A percentile compares a stretch with the other conserved stretches of the same genome.
Evolutionary conservation across 2,888 invertebrate genomes (phyloP).

Genomic region (Campoplex nolae): DNA sequence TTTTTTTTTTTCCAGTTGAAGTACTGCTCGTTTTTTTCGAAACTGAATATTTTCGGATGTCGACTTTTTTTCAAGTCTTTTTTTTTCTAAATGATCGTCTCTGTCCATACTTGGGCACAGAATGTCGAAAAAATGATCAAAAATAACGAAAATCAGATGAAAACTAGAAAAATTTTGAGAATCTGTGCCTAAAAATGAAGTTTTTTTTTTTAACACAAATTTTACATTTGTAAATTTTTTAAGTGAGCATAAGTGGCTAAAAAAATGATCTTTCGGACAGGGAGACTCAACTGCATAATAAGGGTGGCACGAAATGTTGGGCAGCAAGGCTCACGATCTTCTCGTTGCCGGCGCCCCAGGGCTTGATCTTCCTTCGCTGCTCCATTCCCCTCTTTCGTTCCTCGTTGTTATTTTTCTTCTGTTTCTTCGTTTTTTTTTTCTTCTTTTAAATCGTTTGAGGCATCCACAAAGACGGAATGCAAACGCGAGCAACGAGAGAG

Average conservation of each 20-base stretch:
- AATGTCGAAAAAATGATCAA: background rate
- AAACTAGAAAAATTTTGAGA: background rate
- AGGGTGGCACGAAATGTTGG: constrained; percentile 26
- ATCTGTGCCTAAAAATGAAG: background rate
- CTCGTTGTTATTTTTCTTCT: constrained; percentile 11
- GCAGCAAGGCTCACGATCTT: constrained; percentile 43
- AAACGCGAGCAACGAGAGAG: constrained; percentile 78
- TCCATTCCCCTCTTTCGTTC: background rate
- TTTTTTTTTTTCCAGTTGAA: background rate
- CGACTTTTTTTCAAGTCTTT: background rate
- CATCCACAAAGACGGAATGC: constrained; percentile 73
- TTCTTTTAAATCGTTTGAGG: constrained; percentile 63
- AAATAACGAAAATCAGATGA: no score
- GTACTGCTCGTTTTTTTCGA: background rate
- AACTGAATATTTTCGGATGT: background rate
- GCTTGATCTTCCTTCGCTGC: constrained; percentile 8
- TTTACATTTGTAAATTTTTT: background rate
- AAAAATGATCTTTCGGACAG: background rate
- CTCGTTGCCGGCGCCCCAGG: constrained; percentile 48
- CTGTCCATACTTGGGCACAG: no score
- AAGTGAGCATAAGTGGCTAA: background rate
- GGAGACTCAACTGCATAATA: constrained; percentile 34
- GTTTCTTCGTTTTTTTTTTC: no score
- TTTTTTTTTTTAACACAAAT: background rate
- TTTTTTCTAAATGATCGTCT: no score